Conservation (phyloP, 2,797 vertebrate genomes). For the Phalanger gymnotis region DNA sequence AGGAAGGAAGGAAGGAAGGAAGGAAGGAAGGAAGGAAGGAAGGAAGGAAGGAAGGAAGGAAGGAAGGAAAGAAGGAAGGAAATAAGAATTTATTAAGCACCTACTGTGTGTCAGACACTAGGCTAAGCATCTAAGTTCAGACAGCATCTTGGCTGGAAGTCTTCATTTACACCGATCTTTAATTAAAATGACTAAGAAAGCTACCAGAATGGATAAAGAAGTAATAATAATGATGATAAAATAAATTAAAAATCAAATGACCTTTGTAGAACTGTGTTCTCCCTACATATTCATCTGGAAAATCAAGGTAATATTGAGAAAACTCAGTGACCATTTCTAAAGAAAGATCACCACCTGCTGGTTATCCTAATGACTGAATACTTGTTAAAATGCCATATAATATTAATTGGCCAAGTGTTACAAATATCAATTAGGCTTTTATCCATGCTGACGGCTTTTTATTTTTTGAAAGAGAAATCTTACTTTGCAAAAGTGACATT, state of each 20-base stretch:
- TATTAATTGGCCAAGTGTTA: not conserved
- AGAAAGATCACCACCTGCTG: not conserved
- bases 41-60: too few species aligned
- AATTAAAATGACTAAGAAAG: not conserved
- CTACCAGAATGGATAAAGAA: not conserved
- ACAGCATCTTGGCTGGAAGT: too few species aligned
- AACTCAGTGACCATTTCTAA: not conserved
- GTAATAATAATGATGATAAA: not conserved
- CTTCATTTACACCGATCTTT: not conserved
- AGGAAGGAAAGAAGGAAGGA: too few species aligned
- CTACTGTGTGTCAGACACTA: too few species aligned
- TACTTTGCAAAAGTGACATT: not conserved
- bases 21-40: too few species aligned
- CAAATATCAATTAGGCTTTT: not conserved
- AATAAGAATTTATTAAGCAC: too few species aligned
- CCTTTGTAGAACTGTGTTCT: not conserved
- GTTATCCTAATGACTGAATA: not conserved
- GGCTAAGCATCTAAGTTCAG: too few species aligned
- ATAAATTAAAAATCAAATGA: not conserved
- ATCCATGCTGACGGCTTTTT: not conserved
- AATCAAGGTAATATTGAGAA: not conserved
- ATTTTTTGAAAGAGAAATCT: not conserved
- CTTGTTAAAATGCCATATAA: not conserved
- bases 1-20: too few species aligned
- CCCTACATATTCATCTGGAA: not conserved